These are phyloP conservation scores for Sarcophaga subvicina DNA, from an alignment of 2,888 invertebrate species.

Conservation along the genomic window DNA sequence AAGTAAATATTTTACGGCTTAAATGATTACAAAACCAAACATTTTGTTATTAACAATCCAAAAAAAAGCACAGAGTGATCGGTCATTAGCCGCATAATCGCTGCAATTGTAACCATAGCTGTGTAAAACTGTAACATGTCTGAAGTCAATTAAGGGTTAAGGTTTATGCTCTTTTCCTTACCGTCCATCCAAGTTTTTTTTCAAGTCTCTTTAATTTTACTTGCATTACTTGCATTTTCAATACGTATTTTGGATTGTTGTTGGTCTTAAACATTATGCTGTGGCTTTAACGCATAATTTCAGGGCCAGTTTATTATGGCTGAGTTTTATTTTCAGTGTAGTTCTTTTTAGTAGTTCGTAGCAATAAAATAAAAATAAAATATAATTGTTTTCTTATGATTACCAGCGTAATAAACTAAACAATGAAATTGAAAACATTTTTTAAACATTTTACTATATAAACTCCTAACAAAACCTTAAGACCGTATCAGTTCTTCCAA, in stretches of 20 bases:
- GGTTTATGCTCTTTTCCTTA: background rate
- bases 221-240: slow-evolving; percentile 1
- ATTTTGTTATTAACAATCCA: too few relatives aligned
- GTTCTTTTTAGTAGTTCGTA: too few relatives aligned
- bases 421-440: background rate
- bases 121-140: background rate
- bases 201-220: background rate
- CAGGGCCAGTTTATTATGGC: background rate
- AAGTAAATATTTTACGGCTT: too few relatives aligned
- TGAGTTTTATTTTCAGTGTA: too few relatives aligned
- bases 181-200: background rate
- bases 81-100: background rate
- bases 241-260: background rate
- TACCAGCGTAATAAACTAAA: background rate
- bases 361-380: too few relatives aligned
- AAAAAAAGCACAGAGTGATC: too few relatives aligned
- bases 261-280: background rate
- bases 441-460: slow-evolving; percentile 7
- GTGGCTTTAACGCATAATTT: background rate
- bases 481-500: slow-evolving; percentile 70
- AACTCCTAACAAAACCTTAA: slow-evolving; percentile 40
- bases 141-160: background rate
- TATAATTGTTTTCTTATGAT: background rate
- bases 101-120: background rate
- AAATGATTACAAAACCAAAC: too few relatives aligned